Percentiles rank a stretch among this genome's conserved stretches.
phyloP scores from a whole-genome alignment of 2,113 vertebrate species.

The Anhinga rufa region DNA sequence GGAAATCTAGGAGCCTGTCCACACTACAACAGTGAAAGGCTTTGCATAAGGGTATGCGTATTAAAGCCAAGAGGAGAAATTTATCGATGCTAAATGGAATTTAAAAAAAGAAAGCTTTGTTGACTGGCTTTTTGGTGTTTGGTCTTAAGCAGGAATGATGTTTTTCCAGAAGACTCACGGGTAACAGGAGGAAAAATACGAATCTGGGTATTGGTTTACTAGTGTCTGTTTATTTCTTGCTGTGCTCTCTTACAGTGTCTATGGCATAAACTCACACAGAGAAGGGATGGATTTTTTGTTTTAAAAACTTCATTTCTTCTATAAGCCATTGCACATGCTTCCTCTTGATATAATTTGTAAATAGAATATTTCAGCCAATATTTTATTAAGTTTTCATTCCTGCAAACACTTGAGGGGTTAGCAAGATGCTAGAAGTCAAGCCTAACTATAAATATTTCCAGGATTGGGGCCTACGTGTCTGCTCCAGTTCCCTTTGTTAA shows the following conservation, averaged over 20 bases:
- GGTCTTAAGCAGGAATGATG: not conserved
- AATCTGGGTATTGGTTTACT: not conserved
- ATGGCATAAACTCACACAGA: not conserved
- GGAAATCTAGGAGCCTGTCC: not conserved
- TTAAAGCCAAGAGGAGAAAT: not conserved
- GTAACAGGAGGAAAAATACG: not conserved
- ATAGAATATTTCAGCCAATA: not conserved
- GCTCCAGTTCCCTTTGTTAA: not conserved
- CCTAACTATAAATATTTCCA: constrained; percentile 19
- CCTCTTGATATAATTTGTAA: not conserved
- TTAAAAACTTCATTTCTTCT: not conserved
- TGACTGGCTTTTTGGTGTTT: not conserved
- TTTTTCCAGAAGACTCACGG: not conserved
- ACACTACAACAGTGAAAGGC: not conserved
- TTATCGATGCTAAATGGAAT: not conserved
- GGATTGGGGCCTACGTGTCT: not conserved
- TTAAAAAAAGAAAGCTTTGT: not conserved
- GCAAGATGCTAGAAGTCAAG: not conserved
- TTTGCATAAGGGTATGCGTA: not conserved
- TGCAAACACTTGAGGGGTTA: not conserved
- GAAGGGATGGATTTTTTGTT: not conserved
- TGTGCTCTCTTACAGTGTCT: not conserved
- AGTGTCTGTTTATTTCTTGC: not conserved
- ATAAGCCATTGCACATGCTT: not conserved
- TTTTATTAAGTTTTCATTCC: not conserved